These are phyloP conservation scores for Psephotus haematonotus DNA, from an alignment of 2,113 vertebrate species.

Conservation along the genomic window DNA sequence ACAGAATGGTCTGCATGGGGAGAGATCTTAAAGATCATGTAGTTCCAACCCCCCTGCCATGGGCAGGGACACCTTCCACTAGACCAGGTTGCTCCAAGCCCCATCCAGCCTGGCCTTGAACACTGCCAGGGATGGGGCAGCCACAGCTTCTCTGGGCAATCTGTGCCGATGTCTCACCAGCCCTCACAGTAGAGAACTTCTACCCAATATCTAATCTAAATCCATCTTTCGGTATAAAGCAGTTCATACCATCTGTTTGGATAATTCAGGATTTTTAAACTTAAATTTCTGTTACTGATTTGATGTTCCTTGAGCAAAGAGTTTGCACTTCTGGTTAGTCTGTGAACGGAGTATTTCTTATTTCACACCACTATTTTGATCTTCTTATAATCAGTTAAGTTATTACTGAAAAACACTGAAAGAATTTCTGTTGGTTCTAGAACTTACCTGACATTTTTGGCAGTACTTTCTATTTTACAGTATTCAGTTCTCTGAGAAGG, in stretches of 20 bases:
- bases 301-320: not conserved
- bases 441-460: not conserved
- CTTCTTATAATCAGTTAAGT: not conserved
- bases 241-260: not conserved
- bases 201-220: not conserved
- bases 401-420: not conserved
- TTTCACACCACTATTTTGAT: not conserved
- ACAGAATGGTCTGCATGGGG: not conserved
- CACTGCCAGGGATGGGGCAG: not conserved
- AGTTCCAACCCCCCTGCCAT: not conserved
- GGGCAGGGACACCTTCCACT: not conserved
- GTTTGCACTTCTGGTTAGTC: not conserved
- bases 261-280: not conserved
- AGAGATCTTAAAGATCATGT: not conserved
- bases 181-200: not conserved
- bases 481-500: not conserved
- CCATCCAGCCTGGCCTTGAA: not conserved
- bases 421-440: not conserved
- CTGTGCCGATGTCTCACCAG: not conserved
- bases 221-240: not conserved
- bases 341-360: not conserved
- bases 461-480: not conserved
- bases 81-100: not conserved
- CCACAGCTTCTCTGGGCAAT: not conserved
- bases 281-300: not conserved